Base-by-base conservation (phyloP, 2,888 invertebrate genomes). In the Celastrina argiolus region DNA sequence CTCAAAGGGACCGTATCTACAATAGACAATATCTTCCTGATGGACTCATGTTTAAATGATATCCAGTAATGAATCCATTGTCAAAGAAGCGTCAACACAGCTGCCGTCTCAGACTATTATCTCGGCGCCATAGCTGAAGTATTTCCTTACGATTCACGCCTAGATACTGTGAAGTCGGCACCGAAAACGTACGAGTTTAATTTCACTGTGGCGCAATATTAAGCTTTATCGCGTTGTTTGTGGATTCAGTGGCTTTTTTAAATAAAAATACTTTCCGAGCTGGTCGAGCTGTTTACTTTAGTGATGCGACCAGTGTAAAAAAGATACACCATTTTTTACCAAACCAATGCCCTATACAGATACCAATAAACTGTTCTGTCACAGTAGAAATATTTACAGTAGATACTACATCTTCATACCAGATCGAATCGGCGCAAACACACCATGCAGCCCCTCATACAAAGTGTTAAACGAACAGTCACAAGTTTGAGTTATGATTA, bases 11-110 rank as follows among this genome's bases (percentile, higher is more conserved):
- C n/a, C 7, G 14, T 58, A 16, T 28, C 31, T 28, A n/a, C 56
- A 28, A 56, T 28, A 36, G 16, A 31, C 18, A 61, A 39, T 61
- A 18, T 18, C 5, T 14, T 2, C 36, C 36, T 61, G 61, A 36
- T 39, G 6, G 18, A 36, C 36, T 61, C 22, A 22, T 61, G 61
- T 39, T 61, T 61, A 26, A 61, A 39, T 39, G 61, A 36, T 61
- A 61, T 61, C 39, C 22, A 61, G 61, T 18, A 61, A 61, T 39
- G 61, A 61, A 39, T 61, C 39, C 39, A 39, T 39, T 61, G 12
- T 61, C 61, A 61, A 61, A 36, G 22, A 61, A 61, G 61, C 61
- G 61, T 61, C 61, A 61, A 61, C 61, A 61, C 39, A 61, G 61
- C 39, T 61, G 39, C 39, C 22, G 39, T 39, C 61, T 61, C 61